These are phyloP conservation scores for Eupithecia exiguata DNA, from an alignment of 2,888 invertebrate species.

Conservation along the genomic window DNA sequence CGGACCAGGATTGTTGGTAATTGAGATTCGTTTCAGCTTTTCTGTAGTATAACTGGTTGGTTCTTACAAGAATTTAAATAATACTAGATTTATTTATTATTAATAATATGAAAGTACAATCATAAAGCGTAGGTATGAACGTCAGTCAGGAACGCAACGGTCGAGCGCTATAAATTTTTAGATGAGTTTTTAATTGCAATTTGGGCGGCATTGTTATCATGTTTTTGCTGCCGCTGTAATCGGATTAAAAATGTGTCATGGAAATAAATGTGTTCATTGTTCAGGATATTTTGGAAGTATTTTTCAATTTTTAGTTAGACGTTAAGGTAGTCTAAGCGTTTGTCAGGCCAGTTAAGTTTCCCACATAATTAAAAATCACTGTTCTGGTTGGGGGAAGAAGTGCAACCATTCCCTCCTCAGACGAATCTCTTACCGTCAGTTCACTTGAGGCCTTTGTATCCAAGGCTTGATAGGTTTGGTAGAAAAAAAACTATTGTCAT, in stretches of 20 bases:
- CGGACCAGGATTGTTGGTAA: background rate
- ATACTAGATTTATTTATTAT: background rate
- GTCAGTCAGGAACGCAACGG: background rate
- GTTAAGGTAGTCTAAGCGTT: background rate
- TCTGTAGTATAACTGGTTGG: background rate
- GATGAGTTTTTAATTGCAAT: conserved; percentile 34
- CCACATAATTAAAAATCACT: background rate
- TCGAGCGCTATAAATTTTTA: conserved; percentile 5
- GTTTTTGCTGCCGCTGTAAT: conserved; percentile 15
- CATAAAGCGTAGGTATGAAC: background rate
- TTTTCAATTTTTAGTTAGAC: background rate
- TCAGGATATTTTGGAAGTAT: background rate
- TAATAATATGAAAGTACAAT: background rate
- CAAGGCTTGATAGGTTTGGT: background rate
- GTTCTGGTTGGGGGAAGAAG: background rate
- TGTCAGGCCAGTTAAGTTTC: background rate
- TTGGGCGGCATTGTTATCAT: conserved; percentile 20
- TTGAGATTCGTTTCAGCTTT: background rate
- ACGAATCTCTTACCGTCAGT: background rate
- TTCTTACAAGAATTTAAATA: background rate
- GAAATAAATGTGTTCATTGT: conserved; percentile 13
- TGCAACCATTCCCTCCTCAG: rapidly evolving
- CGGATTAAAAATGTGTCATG: conserved; percentile 19
- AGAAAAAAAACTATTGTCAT: background rate
- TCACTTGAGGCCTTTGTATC: no score